A percentile compares a stretch with the other conserved stretches of the same genome.
phyloP scores from a whole-genome alignment of 2,113 vertebrate species.

The Chiloscyllium plagiosum region DNA sequence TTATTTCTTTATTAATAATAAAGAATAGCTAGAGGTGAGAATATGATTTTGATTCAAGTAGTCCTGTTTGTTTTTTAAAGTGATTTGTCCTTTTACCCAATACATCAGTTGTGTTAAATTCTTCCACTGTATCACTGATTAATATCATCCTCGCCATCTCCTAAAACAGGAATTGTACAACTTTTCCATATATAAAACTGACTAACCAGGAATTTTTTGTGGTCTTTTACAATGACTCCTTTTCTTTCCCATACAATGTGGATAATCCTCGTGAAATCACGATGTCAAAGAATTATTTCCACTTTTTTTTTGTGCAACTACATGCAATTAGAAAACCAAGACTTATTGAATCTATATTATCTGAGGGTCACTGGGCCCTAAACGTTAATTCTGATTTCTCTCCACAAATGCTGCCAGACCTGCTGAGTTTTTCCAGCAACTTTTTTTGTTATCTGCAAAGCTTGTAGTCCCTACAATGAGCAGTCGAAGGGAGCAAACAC shows the following conservation, averaged over 20 bases:
- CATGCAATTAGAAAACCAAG: background rate
- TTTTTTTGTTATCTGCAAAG: background rate
- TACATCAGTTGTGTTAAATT: background rate
- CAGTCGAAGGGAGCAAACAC: background rate
- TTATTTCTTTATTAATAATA: background rate
- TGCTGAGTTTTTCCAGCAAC: no score
- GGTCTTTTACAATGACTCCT: background rate
- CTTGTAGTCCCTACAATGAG: background rate
- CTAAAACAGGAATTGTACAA: background rate
- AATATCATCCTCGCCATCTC: background rate
- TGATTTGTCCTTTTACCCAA: background rate
- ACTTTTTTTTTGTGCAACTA: background rate
- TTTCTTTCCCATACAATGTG: background rate
- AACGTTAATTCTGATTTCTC: no score
- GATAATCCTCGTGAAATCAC: background rate
- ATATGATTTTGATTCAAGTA: background rate
- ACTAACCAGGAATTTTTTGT: background rate
- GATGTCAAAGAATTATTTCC: background rate
- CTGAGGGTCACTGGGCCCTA: background rate
- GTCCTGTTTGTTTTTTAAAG: no score
- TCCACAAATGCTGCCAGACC: no score
- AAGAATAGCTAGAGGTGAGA: background rate
- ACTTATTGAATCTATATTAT: background rate
- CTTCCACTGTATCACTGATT: background rate
- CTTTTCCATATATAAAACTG: background rate